Evolutionary conservation across 2,797 vertebrate species (phyloP).

Genomic region (Acrossocheilus fasciatus): DNA sequence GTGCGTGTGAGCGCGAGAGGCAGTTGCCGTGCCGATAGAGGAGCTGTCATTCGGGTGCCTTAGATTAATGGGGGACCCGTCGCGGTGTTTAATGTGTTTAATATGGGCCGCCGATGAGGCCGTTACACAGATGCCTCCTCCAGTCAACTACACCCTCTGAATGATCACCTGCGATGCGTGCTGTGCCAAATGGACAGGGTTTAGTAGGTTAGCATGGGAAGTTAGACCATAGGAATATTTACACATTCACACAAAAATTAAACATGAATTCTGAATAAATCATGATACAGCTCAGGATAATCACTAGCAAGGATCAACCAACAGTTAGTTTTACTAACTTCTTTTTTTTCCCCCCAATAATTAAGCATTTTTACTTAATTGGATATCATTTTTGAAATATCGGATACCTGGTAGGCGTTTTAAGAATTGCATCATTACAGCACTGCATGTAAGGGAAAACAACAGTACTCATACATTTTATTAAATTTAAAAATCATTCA

Average conservation of each 20-base stretch:
- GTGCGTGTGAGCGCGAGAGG: conserved; percentile 28
- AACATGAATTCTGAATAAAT: background rate
- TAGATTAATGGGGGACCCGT: conserved; percentile 80
- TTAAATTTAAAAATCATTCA: no score
- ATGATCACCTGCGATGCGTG: conserved; percentile 71
- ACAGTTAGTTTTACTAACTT: background rate
- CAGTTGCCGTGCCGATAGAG: conserved; percentile 71
- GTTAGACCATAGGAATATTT: no score
- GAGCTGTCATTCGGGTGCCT: conserved; percentile 74
- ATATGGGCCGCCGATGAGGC: conserved; percentile 80
- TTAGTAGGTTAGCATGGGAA: background rate
- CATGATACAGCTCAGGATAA: background rate
- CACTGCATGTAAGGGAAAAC: no score
- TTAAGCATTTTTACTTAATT: background rate
- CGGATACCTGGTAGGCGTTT: background rate
- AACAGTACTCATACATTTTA: no score
- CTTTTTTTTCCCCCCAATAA: background rate
- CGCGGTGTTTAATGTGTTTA: conserved; percentile 82
- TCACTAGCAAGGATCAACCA: background rate
- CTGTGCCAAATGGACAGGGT: background rate
- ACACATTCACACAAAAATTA: background rate
- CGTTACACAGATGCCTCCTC: conserved; percentile 74
- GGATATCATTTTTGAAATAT: background rate
- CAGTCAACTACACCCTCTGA: conserved; percentile 64
- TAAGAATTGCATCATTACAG: background rate